Evolutionary conservation across 2,113 vertebrate species (phyloP).

Genomic region (Desmodus rotundus): DNA sequence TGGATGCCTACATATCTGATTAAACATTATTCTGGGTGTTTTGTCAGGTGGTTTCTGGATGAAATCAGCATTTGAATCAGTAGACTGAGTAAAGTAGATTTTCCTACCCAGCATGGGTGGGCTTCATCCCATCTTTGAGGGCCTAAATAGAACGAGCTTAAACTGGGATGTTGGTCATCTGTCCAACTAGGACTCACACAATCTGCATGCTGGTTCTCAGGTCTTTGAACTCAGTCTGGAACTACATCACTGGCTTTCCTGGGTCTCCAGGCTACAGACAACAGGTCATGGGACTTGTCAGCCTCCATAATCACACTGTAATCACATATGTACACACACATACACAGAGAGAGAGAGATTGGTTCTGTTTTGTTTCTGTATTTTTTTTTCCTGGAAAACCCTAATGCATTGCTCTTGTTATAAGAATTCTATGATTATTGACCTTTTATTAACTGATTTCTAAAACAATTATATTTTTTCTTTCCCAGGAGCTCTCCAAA

Average conservation of each 20-base stretch:
- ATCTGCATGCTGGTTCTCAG: not conserved
- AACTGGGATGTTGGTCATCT: not conserved
- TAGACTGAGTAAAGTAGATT: not conserved
- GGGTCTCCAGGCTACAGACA: not conserved
- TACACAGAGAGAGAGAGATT: not conserved
- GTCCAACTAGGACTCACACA: not conserved
- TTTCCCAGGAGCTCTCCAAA: not conserved
- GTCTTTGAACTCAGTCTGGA: not conserved
- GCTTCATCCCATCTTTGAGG: not conserved
- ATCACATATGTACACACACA: too few species aligned
- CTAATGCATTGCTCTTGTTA: not conserved
- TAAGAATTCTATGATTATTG: not conserved
- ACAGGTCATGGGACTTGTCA: not conserved
- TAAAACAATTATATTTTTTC: not conserved
- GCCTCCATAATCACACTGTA: not conserved
- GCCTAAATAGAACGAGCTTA: not conserved
- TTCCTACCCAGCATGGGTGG: not conserved
- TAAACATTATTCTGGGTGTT: too few species aligned
- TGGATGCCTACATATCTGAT: not conserved
- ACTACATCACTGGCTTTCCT: not conserved
- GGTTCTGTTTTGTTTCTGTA: not conserved
- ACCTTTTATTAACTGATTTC: not conserved
- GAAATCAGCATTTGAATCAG: not conserved
- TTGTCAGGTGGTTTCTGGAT: not conserved
- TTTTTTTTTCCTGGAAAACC: not conserved